Evolutionary conservation across 2,797 vertebrate species (phyloP).

Genomic region (Enteromius treurensis): DNA sequence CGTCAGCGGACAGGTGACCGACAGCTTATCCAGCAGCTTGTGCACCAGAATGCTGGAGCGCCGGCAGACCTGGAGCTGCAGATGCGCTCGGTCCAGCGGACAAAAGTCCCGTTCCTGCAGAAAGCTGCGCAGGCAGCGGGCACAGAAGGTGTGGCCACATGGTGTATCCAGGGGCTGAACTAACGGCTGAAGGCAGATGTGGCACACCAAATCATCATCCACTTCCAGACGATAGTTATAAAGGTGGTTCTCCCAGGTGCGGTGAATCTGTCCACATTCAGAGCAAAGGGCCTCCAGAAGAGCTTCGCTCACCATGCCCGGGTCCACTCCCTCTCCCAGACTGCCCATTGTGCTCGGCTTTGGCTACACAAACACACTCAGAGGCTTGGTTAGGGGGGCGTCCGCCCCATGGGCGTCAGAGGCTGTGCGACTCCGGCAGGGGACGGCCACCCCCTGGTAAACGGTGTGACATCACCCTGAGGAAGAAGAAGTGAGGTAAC

Average conservation of each 20-base stretch:
- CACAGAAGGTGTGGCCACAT: conserved; percentile 97
- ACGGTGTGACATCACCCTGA: conserved; percentile 76
- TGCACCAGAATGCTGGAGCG: conserved; percentile 98
- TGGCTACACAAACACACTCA: conserved; percentile 8
- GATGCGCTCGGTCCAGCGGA: conserved; percentile 90
- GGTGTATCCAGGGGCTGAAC: conserved; percentile 95
- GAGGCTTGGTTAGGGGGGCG: conserved; percentile 54
- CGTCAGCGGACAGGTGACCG: conserved; percentile 86
- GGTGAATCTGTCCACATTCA: conserved; percentile 96
- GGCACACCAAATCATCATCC: conserved; percentile 97
- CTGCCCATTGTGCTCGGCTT: conserved; percentile 84
- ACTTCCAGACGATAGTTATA: conserved; percentile 98
- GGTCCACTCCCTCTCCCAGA: conserved; percentile 84
- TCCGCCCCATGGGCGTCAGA: conserved; percentile 76
- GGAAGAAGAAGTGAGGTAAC: conserved; percentile 50
- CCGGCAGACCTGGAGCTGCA: conserved; percentile 93
- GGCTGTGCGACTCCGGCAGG: conserved; percentile 66
- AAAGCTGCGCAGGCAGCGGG: conserved; percentile 96
- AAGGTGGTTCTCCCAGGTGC: conserved; percentile 93
- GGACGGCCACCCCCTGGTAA: conserved; percentile 75
- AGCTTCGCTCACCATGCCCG: conserved; percentile 80
- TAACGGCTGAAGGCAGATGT: conserved; percentile 98
- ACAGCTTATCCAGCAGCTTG: conserved; percentile 95
- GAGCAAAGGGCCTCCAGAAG: conserved; percentile 88
- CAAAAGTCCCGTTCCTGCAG: conserved; percentile 97